Evolutionary conservation across 2,113 vertebrate genomes (phyloP).

Genomic region (Onychostoma macrolepis): DNA sequence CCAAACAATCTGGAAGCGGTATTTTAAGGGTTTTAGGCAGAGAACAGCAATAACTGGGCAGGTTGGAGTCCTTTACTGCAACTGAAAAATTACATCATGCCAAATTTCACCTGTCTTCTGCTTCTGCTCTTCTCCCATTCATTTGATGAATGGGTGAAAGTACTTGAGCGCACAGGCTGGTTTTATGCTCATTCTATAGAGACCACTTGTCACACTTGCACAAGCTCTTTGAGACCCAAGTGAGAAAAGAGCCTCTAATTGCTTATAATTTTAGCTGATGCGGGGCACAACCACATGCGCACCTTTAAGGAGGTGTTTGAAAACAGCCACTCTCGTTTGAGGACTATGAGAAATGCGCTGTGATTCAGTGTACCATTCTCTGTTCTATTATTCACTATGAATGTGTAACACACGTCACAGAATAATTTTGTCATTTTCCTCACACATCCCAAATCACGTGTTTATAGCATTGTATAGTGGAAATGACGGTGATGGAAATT

Average conservation of each 20-base stretch:
- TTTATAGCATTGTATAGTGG: not conserved
- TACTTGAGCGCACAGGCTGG: not conserved
- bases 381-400: not conserved
- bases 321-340: not conserved
- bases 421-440: not conserved
- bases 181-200: not conserved
- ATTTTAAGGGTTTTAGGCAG: not conserved
- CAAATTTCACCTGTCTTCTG: not conserved
- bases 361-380: not conserved
- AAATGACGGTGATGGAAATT: not conserved
- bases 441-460: not conserved
- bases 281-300: not conserved
- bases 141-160: constrained; percentile 8
- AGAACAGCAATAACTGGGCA: not conserved
- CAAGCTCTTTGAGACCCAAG: not conserved
- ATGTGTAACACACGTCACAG: not conserved
- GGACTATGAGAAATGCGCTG: not conserved
- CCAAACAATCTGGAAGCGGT: not conserved
- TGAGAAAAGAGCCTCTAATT: constrained; percentile 1
- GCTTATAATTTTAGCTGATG: constrained; percentile 13
- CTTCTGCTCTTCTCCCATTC: not conserved
- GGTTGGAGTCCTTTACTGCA: not conserved
- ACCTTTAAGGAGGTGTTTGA: constrained; percentile 21
- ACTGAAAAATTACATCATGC: not conserved
- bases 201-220: not conserved